Evolutionary conservation across 2,888 invertebrate species (phyloP).

Genomic region (Ceriagrion tenellum): DNA sequence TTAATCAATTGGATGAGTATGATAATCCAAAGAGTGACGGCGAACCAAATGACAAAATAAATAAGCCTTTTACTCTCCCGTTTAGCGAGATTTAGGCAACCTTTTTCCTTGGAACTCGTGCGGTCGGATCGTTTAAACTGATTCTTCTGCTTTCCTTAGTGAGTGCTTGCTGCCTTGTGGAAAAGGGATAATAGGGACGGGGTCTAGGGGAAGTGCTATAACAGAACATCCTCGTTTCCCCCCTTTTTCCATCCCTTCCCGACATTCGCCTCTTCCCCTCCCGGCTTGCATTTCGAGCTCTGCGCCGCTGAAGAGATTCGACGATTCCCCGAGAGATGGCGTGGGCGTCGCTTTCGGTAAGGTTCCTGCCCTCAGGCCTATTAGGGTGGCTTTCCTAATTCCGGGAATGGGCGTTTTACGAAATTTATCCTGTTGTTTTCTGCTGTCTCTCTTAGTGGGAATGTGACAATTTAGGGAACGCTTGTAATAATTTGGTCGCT

Average conservation of each 20-base stretch:
- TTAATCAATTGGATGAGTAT: neutral
- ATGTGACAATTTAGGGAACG: too few relatives aligned
- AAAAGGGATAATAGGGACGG: neutral
- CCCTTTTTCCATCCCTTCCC: neutral
- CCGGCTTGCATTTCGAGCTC: neutral
- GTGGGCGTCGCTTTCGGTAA: neutral
- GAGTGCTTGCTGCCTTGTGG: neutral
- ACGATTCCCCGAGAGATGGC: constrained; percentile 27
- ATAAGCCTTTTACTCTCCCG: neutral
- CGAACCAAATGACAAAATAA: neutral
- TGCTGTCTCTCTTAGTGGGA: neutral
- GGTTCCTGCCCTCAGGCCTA: neutral
- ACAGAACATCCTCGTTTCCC: neutral
- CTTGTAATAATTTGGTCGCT: too few relatives aligned
- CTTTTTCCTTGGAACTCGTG: neutral
- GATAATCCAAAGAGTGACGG: neutral
- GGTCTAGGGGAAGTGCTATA: neutral
- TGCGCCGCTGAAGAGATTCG: neutral
- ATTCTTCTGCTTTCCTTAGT: neutral
- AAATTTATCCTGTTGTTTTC: neutral
- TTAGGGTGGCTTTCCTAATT: neutral
- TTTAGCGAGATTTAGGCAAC: neutral
- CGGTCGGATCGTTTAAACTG: constrained; percentile 31
- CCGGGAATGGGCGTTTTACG: neutral
- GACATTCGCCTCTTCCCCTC: neutral